Conservation (phyloP, 2,888 invertebrate species). For the Amphimallon solstitiale region DNA sequence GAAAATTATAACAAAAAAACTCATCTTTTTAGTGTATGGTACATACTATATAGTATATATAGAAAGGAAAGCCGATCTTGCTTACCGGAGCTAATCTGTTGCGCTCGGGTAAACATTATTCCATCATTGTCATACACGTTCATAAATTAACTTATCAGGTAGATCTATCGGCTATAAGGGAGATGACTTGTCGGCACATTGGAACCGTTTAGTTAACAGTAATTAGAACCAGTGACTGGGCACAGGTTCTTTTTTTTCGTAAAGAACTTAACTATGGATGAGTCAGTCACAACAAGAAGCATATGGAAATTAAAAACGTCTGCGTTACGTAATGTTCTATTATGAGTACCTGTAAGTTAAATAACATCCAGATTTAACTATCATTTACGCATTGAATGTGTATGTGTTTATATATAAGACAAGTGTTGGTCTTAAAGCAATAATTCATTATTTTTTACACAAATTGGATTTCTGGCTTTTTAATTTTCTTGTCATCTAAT, state of each 20-base stretch:
- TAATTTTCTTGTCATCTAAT: too few species aligned
- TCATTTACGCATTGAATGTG: too few species aligned
- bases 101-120: constrained; percentile 20
- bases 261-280: not conserved
- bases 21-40: too few species aligned
- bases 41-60: too few species aligned
- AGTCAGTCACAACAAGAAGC: constrained; percentile 1
- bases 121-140: constrained; percentile 32
- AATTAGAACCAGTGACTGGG: constrained; percentile 47
- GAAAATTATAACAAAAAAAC: too few species aligned
- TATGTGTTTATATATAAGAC: too few species aligned
- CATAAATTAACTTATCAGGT: constrained; percentile 31
- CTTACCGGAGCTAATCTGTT: constrained; percentile 11
- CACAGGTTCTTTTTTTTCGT: constrained; percentile 33
- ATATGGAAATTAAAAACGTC: not conserved
- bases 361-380: too few species aligned
- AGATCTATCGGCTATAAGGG: constrained; percentile 25
- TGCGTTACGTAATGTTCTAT: too few species aligned
- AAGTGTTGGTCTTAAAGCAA: too few species aligned
- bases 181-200: constrained; percentile 48
- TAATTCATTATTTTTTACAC: too few species aligned
- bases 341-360: too few species aligned
- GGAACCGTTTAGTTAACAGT: constrained; percentile 47
- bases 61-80: constrained; percentile 15
- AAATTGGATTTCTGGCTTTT: too few species aligned